phyloP scores from a whole-genome alignment of 2,888 invertebrate genomes.

The Emmelina monodactyla region DNA sequence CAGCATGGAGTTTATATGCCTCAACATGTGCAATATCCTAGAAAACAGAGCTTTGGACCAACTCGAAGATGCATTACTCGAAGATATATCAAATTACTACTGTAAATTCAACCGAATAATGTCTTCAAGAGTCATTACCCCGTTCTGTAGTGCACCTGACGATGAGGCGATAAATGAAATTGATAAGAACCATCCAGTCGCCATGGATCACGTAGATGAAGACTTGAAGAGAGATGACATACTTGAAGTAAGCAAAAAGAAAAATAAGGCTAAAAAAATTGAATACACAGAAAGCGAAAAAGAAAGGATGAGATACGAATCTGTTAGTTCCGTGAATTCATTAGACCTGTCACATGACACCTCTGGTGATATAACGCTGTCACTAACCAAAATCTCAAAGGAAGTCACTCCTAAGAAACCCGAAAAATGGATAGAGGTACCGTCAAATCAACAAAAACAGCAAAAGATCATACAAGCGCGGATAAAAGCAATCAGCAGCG shows the following conservation, averaged over 20 bases:
- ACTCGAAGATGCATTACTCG: conserved; percentile 67
- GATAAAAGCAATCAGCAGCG: conserved; percentile 44
- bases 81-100: conserved; percentile 74
- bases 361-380: conserved; percentile 45
- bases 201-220: conserved; percentile 53
- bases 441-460: conserved; percentile 47
- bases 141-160: conserved; percentile 68
- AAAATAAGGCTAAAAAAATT: conserved; percentile 45
- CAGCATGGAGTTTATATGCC: conserved; percentile 79
- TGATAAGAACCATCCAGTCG: conserved; percentile 42
- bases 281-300: conserved; percentile 54
- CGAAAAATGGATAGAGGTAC: conserved; percentile 57
- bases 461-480: conserved; percentile 57
- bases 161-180: conserved; percentile 64
- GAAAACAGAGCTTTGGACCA: conserved; percentile 72
- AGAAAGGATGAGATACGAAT: conserved; percentile 47
- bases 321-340: conserved; percentile 45
- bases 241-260: conserved; percentile 39
- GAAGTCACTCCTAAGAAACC: conserved; percentile 29
- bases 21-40: conserved; percentile 76
- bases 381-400: conserved; percentile 38
- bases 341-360: conserved; percentile 43
- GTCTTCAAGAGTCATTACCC: conserved; percentile 72
- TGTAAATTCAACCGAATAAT: conserved; percentile 66
- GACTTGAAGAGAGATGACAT: conserved; percentile 56